Evolutionary conservation across 2,113 vertebrate genomes (phyloP).

Genomic region (Rhinoptilus africanus): DNA sequence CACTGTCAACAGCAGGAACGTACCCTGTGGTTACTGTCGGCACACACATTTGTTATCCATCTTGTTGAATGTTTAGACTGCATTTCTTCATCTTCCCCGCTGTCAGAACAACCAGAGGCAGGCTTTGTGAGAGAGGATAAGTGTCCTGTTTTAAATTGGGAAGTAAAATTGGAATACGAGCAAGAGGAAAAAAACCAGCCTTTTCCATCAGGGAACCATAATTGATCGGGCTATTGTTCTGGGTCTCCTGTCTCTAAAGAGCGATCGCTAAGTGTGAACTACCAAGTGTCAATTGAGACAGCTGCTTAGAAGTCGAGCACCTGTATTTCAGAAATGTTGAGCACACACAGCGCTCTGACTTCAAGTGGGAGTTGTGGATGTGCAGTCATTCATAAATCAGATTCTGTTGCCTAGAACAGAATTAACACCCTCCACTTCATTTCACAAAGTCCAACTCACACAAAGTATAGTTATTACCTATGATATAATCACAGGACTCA

Average conservation of each 20-base stretch:
- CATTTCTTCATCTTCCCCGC: background rate
- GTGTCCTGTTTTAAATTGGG: background rate
- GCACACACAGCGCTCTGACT: background rate
- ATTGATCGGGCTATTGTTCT: background rate
- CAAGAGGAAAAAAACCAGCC: background rate
- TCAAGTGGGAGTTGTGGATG: slow-evolving; percentile 6
- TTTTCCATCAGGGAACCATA: background rate
- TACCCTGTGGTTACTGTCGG: background rate
- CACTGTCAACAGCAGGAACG: slow-evolving; percentile 63
- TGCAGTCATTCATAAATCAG: slow-evolving; percentile 30
- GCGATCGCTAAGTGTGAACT: background rate
- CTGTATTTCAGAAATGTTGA: background rate
- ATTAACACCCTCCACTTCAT: background rate
- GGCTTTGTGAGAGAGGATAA: background rate
- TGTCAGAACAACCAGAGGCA: background rate
- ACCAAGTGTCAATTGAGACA: background rate
- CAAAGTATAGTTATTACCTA: background rate
- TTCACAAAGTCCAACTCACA: background rate
- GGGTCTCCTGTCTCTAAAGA: background rate
- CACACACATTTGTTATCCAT: background rate
- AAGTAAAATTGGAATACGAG: accelerated
- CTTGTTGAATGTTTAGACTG: background rate
- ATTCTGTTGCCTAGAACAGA: background rate
- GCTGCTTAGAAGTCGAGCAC: background rate
- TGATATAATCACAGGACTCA: slow-evolving; percentile 14